phyloP scores from a whole-genome alignment of 2,888 invertebrate genomes.

The Drosophila robusta region DNA sequence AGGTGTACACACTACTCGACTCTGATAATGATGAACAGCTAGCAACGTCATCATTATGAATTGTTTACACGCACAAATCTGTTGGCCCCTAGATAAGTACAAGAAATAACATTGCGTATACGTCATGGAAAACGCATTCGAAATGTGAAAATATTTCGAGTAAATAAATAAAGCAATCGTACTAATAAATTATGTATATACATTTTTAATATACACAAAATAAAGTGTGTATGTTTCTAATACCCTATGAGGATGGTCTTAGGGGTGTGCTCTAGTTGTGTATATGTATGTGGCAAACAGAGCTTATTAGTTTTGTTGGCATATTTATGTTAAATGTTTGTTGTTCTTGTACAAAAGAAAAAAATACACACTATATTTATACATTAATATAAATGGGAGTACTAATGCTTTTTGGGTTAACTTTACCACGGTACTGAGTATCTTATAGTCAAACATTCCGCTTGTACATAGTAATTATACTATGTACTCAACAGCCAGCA shows the following conservation, averaged over 20 bases:
- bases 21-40: conserved; percentile 12
- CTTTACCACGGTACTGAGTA: neutral
- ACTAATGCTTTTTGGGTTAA: too few species aligned
- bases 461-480: neutral
- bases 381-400: too few species aligned
- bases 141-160: conserved; percentile 63
- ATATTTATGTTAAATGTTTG: too few species aligned
- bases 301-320: too few species aligned
- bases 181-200: conserved; percentile 50
- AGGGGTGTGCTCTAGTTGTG: neutral
- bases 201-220: conserved; percentile 20
- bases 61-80: conserved; percentile 45
- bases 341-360: too few species aligned
- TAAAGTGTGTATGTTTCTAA: conserved; percentile 3
- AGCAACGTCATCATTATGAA: conserved; percentile 38
- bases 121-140: conserved; percentile 63
- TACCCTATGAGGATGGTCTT: neutral
- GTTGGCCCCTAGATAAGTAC: conserved; percentile 10
- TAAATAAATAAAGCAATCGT: conserved; percentile 63
- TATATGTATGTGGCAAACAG: neutral
- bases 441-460: neutral
- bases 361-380: too few species aligned
- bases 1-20: conserved; percentile 10
- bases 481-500: neutral
- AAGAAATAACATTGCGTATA: conserved; percentile 43